Evolutionary conservation across 2,113 vertebrate genomes (phyloP), one percentile per base, ranked within the genome.

Genomic region (Amphiprion ocellaris): DNA sequence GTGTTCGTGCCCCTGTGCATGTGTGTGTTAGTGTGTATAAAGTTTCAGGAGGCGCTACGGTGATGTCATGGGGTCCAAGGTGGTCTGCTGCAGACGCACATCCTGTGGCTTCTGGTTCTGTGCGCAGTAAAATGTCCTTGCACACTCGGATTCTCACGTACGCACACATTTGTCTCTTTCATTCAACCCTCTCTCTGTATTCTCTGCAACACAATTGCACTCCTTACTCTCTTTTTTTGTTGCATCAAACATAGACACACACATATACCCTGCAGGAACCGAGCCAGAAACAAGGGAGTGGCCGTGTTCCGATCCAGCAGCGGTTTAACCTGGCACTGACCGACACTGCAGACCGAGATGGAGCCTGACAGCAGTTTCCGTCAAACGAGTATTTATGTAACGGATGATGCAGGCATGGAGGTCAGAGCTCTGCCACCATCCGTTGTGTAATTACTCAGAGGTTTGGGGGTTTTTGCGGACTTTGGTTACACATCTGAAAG

Each of bases 41-140:
- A 30, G 50, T 54, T 49, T 77, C 41, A n/a, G 76, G 65, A 85
- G 82, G 82, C 53, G 71, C 58, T 68, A 21, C 19, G 52, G 61
- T 92, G 83, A 92, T 81, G 87, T 92, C 82, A 93, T 78, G 39
- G 61, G 77, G 84, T 77, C 58, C 83, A 79, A 79, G 88, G 87
- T 93, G 89, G 86, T 91, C 88, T 78, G 72, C 69, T 81, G 49
- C 85, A 86, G 77, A 82, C 70, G 33, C 74, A 89, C 79, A 67
- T 89, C 88, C 89, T 66, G 75, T 88, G 83, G 74, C 78, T 86
- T 83, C 76, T 84, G 79, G 77, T 83, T 75, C 54, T 8, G 1
- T 69, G 60, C 58, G 49, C 69, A 64, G 69, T 50, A 15, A 89
- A 84, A 77, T 50, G 69, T 73, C 55, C 65, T 74, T 78, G 56